Conservation (phyloP, 2,797 vertebrate genomes). For the Halcyon smyrnensis region DNA sequence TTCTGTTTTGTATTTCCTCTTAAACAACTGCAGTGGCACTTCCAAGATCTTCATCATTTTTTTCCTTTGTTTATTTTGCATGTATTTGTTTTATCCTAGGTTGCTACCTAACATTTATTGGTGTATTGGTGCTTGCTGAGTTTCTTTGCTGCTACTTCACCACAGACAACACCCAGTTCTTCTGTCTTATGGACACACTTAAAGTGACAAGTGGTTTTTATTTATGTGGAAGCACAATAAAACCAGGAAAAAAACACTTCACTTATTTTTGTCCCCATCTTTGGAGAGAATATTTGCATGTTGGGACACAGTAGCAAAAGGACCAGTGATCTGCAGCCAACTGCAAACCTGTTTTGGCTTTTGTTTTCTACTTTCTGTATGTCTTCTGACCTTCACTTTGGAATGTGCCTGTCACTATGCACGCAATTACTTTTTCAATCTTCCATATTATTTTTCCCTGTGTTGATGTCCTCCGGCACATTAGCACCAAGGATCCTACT, state of each 20-base stretch:
- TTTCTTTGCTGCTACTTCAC: background rate
- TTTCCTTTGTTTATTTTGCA: background rate
- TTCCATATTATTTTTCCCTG: background rate
- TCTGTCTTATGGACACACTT: background rate
- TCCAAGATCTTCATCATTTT: background rate
- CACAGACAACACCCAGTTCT: background rate
- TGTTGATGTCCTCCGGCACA: background rate
- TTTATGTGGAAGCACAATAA: background rate
- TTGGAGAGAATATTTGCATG: background rate
- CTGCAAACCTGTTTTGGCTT: background rate
- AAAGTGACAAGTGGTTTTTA: background rate
- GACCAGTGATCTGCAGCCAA: background rate
- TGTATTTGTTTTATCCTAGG: background rate
- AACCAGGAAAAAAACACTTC: background rate
- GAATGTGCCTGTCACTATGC: background rate
- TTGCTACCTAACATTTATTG: background rate
- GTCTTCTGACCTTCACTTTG: background rate
- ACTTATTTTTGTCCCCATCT: background rate
- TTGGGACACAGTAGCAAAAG: background rate
- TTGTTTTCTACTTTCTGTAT: background rate
- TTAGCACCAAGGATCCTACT: background rate
- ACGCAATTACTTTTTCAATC: background rate
- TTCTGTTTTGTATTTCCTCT: background rate
- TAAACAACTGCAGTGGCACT: background rate
- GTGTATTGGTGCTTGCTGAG: background rate